Percentiles rank a stretch among this genome's conserved stretches.
Conservation (phyloP, 2,888 invertebrate genomes). For the Harpalus rubripes region DNA sequence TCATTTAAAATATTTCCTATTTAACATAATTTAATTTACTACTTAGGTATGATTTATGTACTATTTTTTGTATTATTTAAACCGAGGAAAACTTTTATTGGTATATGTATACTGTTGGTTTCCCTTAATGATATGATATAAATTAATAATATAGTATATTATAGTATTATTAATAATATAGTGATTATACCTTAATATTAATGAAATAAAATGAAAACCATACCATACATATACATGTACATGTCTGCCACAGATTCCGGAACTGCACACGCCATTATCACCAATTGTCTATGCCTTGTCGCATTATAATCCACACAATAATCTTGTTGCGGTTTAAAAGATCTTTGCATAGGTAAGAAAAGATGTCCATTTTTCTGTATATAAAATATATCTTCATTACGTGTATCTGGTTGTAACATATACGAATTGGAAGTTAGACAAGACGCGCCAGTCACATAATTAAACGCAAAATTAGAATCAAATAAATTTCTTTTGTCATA, state of each 20-base stretch:
- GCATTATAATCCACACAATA: slow-evolving; percentile 8
- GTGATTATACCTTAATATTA: not conserved
- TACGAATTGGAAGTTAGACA: not conserved
- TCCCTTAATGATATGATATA: no score
- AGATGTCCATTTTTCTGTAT: slow-evolving; percentile 8
- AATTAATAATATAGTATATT: no score
- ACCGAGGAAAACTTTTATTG: no score
- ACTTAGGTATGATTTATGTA: no score
- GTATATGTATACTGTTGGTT: no score
- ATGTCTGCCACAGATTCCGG: not conserved
- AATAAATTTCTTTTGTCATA: not conserved
- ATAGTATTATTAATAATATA: no score
- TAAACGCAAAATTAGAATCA: not conserved
- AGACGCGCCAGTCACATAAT: not conserved
- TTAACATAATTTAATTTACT: no score
- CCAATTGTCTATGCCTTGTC: not conserved
- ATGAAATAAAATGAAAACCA: not conserved
- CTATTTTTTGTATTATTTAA: no score
- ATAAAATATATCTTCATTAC: not conserved
- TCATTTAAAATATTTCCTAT: no score
- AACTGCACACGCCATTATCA: not conserved
- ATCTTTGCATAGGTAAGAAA: not conserved
- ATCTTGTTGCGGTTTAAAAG: not conserved
- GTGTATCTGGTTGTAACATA: not conserved
- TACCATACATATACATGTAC: not conserved